Conservation (phyloP, 2,797 vertebrate genomes). For the Tamandua tetradactyla region DNA sequence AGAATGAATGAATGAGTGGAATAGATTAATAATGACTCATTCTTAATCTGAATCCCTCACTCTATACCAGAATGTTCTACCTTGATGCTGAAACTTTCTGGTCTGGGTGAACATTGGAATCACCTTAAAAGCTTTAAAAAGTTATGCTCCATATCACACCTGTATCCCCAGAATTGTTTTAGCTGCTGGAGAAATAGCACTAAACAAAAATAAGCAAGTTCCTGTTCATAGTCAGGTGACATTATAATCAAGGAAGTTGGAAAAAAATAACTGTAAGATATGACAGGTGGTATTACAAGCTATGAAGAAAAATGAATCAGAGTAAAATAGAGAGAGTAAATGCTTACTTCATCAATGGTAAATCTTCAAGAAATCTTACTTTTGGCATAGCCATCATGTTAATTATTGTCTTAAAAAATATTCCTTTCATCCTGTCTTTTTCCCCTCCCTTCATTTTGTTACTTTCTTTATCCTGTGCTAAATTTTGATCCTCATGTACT, state of each 20-base stretch:
- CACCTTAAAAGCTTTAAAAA: neutral
- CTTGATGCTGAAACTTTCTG: neutral
- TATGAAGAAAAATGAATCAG: neutral
- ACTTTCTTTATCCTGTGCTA: constrained; percentile 6
- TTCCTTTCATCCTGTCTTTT: neutral
- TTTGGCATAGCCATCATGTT: neutral
- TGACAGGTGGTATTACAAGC: neutral
- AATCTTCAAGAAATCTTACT: neutral
- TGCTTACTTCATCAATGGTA: neutral
- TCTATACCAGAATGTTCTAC: no score
- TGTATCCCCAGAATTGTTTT: neutral
- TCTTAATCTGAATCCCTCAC: neutral
- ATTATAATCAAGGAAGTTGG: neutral
- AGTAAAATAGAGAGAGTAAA: neutral
- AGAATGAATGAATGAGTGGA: neutral
- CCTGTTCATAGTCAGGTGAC: neutral
- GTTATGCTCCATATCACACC: neutral
- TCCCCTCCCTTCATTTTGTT: neutral
- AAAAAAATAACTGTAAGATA: neutral
- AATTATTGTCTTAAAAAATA: neutral
- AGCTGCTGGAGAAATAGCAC: neutral
- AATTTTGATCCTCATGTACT: neutral
- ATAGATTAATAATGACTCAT: neutral
- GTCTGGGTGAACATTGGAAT: neutral
- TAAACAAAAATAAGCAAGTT: neutral